Evolutionary conservation across 1,140 invertebrate species (phyloP).

Genomic region (Zaprionus ornatus): DNA sequence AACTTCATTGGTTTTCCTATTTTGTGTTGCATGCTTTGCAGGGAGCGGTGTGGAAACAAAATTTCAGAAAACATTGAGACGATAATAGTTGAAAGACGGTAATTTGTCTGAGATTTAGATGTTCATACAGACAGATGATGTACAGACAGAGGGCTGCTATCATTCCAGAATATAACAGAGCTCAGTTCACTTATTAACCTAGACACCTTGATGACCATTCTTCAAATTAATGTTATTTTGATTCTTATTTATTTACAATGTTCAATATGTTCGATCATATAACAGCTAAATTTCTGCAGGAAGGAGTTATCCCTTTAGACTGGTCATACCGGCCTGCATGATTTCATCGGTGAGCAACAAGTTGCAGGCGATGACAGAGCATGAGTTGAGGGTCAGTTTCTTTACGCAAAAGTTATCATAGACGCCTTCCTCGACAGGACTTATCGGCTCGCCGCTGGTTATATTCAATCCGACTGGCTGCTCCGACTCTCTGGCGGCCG

Average conservation of each 20-base stretch:
- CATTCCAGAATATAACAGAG: neutral
- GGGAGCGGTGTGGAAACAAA: no score
- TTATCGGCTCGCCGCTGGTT: slow-evolving; percentile 92
- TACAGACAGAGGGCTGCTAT: no score
- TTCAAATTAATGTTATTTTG: neutral
- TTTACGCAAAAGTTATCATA: slow-evolving; percentile 98
- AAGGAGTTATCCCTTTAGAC: neutral
- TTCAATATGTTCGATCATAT: neutral
- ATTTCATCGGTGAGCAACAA: slow-evolving; percentile 99
- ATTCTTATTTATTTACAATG: neutral
- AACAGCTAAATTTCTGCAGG: neutral
- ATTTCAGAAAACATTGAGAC: no score
- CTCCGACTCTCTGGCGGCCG: slow-evolving; percentile 84
- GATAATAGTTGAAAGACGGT: no score
- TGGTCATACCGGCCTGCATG: slow-evolving; percentile 98
- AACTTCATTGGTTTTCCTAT: no score
- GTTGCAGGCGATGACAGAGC: slow-evolving; percentile 98
- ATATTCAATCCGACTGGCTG: slow-evolving; percentile 94
- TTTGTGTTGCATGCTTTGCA: no score
- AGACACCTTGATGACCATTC: neutral
- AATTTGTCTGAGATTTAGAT: no score
- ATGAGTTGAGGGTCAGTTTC: slow-evolving; percentile 97
- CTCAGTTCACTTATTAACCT: neutral
- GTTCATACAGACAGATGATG: no score
- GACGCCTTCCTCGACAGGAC: slow-evolving; percentile 93